A percentile compares a stretch with the other conserved stretches of the same genome.
These are phyloP conservation scores for Tipula vernalis DNA, from an alignment of 2,888 invertebrate genomes.

Conservation along the genomic window DNA sequence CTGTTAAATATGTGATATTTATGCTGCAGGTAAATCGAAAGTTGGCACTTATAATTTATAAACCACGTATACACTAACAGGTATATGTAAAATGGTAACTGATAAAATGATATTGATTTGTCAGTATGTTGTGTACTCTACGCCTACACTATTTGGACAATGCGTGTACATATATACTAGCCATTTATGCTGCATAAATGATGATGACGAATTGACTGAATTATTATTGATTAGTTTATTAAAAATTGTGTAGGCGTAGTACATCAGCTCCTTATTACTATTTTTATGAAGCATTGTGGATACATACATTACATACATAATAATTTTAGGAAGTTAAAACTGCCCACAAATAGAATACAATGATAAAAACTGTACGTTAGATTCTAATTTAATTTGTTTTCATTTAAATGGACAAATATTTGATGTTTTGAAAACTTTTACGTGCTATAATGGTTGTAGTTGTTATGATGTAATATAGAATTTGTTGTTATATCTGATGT, in stretches of 20 bases:
- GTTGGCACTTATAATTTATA: neutral
- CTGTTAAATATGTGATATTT: neutral
- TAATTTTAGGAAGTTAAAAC: neutral
- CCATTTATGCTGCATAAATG: neutral
- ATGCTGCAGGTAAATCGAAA: neutral
- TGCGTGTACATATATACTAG: neutral
- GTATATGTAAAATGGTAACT: neutral
- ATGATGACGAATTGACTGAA: neutral
- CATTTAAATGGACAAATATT: neutral
- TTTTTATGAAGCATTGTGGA: neutral
- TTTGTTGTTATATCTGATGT: too few species aligned
- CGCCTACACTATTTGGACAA: neutral
- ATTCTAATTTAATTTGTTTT: neutral
- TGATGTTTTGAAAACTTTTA: neutral
- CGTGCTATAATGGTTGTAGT: neutral
- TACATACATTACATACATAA: neutral
- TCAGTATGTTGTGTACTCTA: neutral
- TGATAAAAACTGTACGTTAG: neutral
- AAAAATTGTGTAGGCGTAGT: neutral
- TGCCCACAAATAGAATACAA: neutral
- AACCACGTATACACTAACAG: neutral
- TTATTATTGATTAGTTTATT: neutral
- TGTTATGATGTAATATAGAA: too few species aligned
- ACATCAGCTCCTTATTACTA: neutral
- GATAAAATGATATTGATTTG: too few species aligned